Evolutionary conservation across 2,888 invertebrate genomes (phyloP), one percentile per base, ranked within the genome.

Genomic region (Dolichomitus sp.): DNA sequence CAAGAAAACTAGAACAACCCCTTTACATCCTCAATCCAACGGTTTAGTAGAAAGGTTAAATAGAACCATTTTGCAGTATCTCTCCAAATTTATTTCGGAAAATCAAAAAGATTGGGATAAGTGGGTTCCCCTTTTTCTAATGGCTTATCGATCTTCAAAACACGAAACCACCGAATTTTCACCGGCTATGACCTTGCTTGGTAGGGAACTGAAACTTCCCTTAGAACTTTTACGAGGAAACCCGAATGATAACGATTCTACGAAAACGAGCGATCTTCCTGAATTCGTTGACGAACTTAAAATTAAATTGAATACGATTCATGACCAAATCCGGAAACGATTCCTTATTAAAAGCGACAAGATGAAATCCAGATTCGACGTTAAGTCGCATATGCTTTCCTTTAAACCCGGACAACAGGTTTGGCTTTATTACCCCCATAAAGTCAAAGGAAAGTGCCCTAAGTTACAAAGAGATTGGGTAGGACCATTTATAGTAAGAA

Each of bases 41-140:
- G 85, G 86, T 4, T 79, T 86, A 80, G 84, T 87, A 0, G 85
- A 87, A 74, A 17, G 84, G 1, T 80, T 86, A 12, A 87, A 84
- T 65, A 50, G 81, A 30, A 87, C 87, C 0, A 50, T 87, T n/a
- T 7, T 54, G 3, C 40, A 75, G 12, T 77, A 87, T 52, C 61
- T 87, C 17, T 52, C 80, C 4, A 84, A 83, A 40, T 73, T 80
- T 23, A 57, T 82, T 4, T 63, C 61, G 17, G 73, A 83, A 40
- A 82, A 86, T 75, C 88, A 85, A 59, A 70, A 69, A 50, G 84
- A 84, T 57, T 88, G 88, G 86, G 88, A 88, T 33, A 66, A 72
- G 17, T 79, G 81, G 50, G 23, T 23, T 9, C 84, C 81, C 6
- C 48, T 81, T n/a, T 84, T 86, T 37, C 40, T 85, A 4, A 63